These are phyloP conservation scores for Mellivora capensis DNA, from an alignment of 2,113 vertebrate species.

Conservation along the genomic window DNA sequence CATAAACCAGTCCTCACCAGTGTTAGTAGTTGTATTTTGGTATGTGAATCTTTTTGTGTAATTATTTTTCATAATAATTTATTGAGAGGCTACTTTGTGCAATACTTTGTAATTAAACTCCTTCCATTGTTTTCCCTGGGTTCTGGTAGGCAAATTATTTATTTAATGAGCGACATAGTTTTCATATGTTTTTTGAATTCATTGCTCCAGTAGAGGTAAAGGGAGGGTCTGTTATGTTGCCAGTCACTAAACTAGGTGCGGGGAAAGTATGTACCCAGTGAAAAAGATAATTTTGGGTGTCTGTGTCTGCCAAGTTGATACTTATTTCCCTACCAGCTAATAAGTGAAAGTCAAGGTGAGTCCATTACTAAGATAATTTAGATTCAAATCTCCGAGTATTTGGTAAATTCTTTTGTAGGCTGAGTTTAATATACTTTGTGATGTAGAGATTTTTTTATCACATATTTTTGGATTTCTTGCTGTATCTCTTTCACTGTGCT, in stretches of 20 bases:
- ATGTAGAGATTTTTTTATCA: neutral
- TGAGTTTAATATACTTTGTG: neutral
- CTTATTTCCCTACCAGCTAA: neutral
- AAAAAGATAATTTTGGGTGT: neutral
- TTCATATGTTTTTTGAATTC: neutral
- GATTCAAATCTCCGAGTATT: neutral
- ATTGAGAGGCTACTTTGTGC: neutral
- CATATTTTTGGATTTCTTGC: neutral
- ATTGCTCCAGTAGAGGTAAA: neutral
- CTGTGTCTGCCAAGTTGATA: neutral
- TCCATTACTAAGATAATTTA: neutral
- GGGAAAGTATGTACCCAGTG: neutral
- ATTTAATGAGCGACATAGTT: neutral
- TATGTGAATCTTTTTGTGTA: neutral
- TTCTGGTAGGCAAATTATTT: neutral
- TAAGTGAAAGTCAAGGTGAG: neutral
- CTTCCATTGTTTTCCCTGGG: neutral
- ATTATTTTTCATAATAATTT: neutral
- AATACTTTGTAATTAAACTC: neutral
- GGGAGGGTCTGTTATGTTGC: neutral
- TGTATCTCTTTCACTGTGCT: neutral
- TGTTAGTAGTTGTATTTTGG: neutral
- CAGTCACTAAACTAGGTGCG: neutral
- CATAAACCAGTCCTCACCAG: too few species aligned
- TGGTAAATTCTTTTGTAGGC: neutral